These are phyloP conservation scores for Barypeithes pellucidus DNA, from an alignment of 2,888 invertebrate species.

Conservation along the genomic window DNA sequence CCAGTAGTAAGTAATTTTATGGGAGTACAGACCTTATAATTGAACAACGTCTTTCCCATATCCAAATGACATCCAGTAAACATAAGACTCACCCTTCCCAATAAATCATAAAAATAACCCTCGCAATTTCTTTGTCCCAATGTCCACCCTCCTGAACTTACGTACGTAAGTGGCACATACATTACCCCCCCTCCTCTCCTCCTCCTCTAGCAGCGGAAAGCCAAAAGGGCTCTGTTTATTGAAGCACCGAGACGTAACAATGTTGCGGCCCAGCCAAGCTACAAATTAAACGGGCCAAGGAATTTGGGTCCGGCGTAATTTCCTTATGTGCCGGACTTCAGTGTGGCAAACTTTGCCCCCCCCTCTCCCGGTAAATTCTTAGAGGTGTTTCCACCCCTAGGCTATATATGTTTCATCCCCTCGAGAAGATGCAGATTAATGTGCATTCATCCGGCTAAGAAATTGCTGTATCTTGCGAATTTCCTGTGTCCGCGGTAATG, in stretches of 20 bases:
- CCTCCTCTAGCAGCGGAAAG: constrained; percentile 34
- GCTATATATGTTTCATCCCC: constrained; percentile 55
- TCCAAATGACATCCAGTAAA: constrained; percentile 20
- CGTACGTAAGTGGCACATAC: constrained; percentile 53
- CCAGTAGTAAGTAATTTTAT: no score
- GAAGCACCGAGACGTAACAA: constrained; percentile 55
- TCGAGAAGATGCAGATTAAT: constrained; percentile 68
- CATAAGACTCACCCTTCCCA: constrained; percentile 28
- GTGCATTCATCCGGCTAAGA: constrained; percentile 70
- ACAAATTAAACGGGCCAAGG: constrained; percentile 69
- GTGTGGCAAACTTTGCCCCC: constrained; percentile 44
- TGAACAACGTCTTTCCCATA: neutral
- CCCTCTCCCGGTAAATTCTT: constrained; percentile 64
- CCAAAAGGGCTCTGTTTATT: constrained; percentile 55
- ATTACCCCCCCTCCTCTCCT: constrained; percentile 35
- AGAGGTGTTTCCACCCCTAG: constrained; percentile 61
- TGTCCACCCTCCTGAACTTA: constrained; percentile 49
- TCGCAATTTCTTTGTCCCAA: constrained; percentile 40
- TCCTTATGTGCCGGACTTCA: constrained; percentile 65
- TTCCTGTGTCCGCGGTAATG: constrained; percentile 46
- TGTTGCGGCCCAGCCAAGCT: constrained; percentile 57
- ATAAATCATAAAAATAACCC: constrained; percentile 53
- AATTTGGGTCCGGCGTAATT: constrained; percentile 67
- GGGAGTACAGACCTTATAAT: neutral
- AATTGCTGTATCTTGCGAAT: constrained; percentile 64